phyloP scores from a whole-genome alignment of 2,797 vertebrate species.

The Gadopsis marmoratus region DNA sequence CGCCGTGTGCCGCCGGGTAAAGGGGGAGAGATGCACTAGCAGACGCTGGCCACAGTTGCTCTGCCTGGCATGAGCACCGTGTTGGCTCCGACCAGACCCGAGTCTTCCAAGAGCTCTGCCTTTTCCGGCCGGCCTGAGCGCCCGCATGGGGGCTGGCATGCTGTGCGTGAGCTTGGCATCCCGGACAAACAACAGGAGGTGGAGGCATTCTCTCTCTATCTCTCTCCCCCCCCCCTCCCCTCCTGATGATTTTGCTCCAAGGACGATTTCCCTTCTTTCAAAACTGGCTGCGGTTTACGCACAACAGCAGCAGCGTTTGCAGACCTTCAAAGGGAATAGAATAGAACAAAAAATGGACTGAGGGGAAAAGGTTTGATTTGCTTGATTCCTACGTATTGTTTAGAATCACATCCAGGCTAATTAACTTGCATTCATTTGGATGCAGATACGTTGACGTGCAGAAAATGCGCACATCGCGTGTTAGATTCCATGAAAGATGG shows the following conservation, averaged over 20 bases:
- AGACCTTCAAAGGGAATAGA: conserved; percentile 67
- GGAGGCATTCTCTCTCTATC: conserved; percentile 74
- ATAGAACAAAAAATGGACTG: conserved; percentile 58
- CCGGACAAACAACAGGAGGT: conserved; percentile 79
- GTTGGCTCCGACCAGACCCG: conserved; percentile 65
- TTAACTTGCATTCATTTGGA: conserved; percentile 52
- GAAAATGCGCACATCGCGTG: neutral
- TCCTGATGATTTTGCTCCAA: conserved; percentile 77
- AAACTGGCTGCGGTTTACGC: conserved; percentile 61
- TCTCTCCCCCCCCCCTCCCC: conserved; percentile 63
- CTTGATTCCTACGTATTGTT: conserved; percentile 31
- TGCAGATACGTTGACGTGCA: conserved; percentile 10
- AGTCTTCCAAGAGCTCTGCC: conserved; percentile 83
- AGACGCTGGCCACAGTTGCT: conserved; percentile 80
- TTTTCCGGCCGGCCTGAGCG: conserved; percentile 84
- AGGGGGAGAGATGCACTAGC: conserved; percentile 69
- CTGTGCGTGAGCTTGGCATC: conserved; percentile 77
- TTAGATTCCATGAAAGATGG: neutral
- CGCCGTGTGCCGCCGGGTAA: conserved; percentile 58
- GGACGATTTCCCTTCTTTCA: conserved; percentile 73
- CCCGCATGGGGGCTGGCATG: conserved; percentile 82
- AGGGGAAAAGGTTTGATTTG: conserved; percentile 55
- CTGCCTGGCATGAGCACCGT: conserved; percentile 64
- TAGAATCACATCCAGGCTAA: conserved; percentile 49
- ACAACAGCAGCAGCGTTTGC: conserved; percentile 58